Conservation (phyloP, 2,113 vertebrate genomes). For the Tachycineta bicolor region DNA sequence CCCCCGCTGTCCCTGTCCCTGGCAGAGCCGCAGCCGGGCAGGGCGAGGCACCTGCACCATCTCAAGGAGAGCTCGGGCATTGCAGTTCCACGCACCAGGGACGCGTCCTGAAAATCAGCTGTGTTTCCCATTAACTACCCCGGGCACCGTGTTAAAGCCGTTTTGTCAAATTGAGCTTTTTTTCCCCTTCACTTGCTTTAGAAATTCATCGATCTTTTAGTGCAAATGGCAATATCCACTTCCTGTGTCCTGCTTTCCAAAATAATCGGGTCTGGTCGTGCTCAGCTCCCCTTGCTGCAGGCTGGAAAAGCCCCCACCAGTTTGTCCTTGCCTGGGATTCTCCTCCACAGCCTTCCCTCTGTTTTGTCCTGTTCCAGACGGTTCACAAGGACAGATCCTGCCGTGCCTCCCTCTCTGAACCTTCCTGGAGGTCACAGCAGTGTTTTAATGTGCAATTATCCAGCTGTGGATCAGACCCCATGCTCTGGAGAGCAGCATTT, state of each 20-base stretch:
- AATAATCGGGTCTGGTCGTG: rapidly evolving
- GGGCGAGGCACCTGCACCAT: not conserved
- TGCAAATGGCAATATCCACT: not conserved
- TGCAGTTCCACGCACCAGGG: not conserved
- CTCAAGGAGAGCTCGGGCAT: not conserved
- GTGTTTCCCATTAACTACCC: not conserved
- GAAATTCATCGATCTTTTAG: not conserved
- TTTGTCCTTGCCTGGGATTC: rapidly evolving
- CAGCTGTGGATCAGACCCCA: rapidly evolving
- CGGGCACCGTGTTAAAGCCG: rapidly evolving
- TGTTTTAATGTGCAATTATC: rapidly evolving
- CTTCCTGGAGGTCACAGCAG: rapidly evolving
- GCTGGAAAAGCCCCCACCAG: not conserved
- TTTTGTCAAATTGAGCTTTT: not conserved
- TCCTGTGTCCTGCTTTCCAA: not conserved
- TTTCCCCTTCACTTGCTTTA: not conserved
- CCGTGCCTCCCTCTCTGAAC: rapidly evolving
- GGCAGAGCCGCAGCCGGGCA: rapidly evolving
- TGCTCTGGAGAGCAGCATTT: not conserved
- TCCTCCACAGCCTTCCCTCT: not conserved
- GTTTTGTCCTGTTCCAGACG: rapidly evolving
- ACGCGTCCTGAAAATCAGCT: rapidly evolving
- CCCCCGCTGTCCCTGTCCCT: not conserved
- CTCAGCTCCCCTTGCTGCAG: not conserved
- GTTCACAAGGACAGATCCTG: not conserved